phyloP scores from a whole-genome alignment of 92 coral and sea anemone genomes.

The Bergia sp. region DNA sequence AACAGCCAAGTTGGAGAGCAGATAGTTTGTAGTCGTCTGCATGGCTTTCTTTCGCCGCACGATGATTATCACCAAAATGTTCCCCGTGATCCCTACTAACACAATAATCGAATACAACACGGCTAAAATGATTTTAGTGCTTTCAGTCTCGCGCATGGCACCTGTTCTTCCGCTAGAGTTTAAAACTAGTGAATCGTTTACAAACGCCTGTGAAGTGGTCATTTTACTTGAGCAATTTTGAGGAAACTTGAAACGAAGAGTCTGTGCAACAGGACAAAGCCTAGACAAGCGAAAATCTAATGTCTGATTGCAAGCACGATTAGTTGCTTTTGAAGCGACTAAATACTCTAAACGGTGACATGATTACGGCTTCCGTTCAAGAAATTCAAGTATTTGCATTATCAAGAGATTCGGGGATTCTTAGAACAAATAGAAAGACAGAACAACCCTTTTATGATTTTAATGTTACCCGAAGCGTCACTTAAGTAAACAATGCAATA shows the following conservation, averaged over 20 bases:
- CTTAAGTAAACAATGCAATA: background rate
- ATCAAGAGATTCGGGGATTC: background rate
- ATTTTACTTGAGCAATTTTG: background rate
- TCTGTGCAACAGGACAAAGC: background rate
- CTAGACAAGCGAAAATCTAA: background rate
- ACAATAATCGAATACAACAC: slow-evolving; percentile 24
- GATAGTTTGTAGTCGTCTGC: slow-evolving; percentile 53
- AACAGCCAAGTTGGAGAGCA: slow-evolving; percentile 40
- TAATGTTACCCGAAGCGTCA: background rate
- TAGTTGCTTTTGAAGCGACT: background rate
- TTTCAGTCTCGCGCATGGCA: background rate
- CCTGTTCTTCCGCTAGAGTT: background rate
- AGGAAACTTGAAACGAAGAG: background rate
- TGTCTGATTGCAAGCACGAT: background rate
- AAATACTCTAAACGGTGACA: background rate
- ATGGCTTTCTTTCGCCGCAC: slow-evolving; percentile 43
- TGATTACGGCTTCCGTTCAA: background rate
- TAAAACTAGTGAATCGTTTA: background rate
- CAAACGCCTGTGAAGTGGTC: background rate
- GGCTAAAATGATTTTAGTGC: slow-evolving; percentile 25
- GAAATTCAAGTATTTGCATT: background rate
- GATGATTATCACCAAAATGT: slow-evolving; percentile 21
- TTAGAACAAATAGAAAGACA: background rate
- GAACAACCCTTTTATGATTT: background rate
- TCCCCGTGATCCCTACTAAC: slow-evolving; percentile 37